These are phyloP conservation scores for Rhopalosiphum maidis DNA, from an alignment of 1,140 invertebrate species.

Conservation along the genomic window DNA sequence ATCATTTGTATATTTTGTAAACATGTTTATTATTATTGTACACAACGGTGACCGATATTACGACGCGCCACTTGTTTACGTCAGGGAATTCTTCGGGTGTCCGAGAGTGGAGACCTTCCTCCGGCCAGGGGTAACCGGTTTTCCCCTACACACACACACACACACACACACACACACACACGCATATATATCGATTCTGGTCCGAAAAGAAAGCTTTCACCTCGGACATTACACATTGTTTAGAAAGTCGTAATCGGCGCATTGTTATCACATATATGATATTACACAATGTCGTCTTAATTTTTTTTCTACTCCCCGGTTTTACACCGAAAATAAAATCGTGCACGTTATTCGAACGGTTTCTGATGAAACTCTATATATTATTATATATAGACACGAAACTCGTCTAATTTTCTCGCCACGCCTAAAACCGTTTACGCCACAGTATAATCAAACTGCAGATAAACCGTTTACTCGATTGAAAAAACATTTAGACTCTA, in stretches of 20 bases:
- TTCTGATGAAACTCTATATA: constrained; percentile 1
- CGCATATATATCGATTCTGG: constrained; percentile 21
- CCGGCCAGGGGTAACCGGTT: constrained; percentile 50
- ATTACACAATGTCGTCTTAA: constrained; percentile 23
- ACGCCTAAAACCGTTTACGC: not conserved
- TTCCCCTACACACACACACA: not conserved
- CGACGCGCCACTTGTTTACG: constrained; percentile 37
- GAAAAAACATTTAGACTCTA: not conserved
- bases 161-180: too few species aligned
- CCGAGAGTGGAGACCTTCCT: constrained; percentile 27
- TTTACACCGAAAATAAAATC: constrained; percentile 42
- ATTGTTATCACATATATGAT: constrained; percentile 40
- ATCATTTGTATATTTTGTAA: constrained; percentile 1
- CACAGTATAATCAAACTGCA: not conserved
- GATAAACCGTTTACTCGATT: not conserved
- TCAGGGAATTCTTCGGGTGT: constrained; percentile 35
- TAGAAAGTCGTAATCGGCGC: constrained; percentile 53
- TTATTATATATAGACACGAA: not conserved
- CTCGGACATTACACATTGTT: constrained; percentile 48
- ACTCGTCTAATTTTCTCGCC: not conserved
- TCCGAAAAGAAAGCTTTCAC: constrained; percentile 54
- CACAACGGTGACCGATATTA: constrained; percentile 25
- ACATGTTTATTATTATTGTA: constrained; percentile 9
- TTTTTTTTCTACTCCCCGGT: constrained; percentile 10
- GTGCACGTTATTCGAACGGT: not conserved